Base-by-base conservation (phyloP, 2,888 invertebrate species). In the Blastobasis lacticolella region DNA sequence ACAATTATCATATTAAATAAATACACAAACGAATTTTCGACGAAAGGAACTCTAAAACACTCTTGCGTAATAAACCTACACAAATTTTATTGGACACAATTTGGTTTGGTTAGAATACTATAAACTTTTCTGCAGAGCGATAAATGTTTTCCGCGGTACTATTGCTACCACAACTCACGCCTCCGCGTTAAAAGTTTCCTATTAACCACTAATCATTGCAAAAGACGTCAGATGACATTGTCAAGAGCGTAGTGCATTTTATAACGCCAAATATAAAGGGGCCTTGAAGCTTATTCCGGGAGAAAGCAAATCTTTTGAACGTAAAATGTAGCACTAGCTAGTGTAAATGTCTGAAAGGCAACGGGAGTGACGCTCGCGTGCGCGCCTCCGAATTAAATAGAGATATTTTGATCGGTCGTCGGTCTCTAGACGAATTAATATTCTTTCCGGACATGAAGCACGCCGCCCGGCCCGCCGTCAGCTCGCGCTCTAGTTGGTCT, bases 101-200 rank as follows among this genome's bases (percentile, higher is more conserved):
- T 69, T 69, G 64, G 69, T 64, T 62, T 62, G 65, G 62, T 62
- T 61, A 58, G 56, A 57, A 58, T 66, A 23, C 23, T 23, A 73
- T 76, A 75, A 76, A 78, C 57, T 71, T 74, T 71, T 78, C 66
- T 63, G 68, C 77, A 69, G 70, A 64, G 62, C 66, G 56, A 65
- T 62, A 61, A 65, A 52, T 65, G 64, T 61, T 66, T 67, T 65
- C 54, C 49, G 55, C 57, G 63, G 66, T 66, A 66, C 62, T 69
- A 69, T 63, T 59, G 58, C 58, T 50, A 55, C 59, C 59, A 57
- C 50, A 54, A 53, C 57, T 56, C 57, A 56, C 61, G 57, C 56
- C 54, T 54, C 49, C 51, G 52, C 47, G 51, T 55, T 50, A 50
- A 45, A 54, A 48, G 47, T 49, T 41, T 46, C 45, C 8, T 23